Base-by-base conservation (phyloP, 2,113 vertebrate species). In the Acanthisitta chloris region DNA sequence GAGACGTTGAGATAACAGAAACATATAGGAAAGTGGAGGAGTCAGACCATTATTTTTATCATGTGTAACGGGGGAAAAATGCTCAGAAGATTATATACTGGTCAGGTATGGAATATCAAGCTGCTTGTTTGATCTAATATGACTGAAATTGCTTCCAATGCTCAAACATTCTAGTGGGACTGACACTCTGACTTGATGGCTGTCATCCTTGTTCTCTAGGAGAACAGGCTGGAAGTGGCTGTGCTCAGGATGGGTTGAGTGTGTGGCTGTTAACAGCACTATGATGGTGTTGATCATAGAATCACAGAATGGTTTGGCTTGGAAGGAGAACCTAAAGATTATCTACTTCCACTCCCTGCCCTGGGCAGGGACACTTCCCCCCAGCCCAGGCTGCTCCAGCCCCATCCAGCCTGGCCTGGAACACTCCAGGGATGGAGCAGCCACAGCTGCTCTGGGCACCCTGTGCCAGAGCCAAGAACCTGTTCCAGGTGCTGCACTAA, bases 351-450 rank as follows among this genome's bases (percentile, higher is more conserved):
- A 20, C 10, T 10, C 5, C 19, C 10, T 69, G 6, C 24, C 25
- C 11, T 31, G 29, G 10, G 40, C n/a, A 67, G n/a, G 6, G 24
- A 26, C n/a, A 67, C 54, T 46, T 82, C 4, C 46, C 31, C 16
- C 34, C 13, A 2, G 1, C 33, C 15, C 61, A 65, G 33, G 7
- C 1, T 43, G 48, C 49, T 34, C 46, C 29, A 38, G 16, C 19
- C 45, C 36, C 0, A 0, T 74, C 52, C 40, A 34, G 0, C 40
- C 17, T 48, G 70, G 20, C 25, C 46, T 76, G 7, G 70, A 79
- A 19, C 46, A 48, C 12, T 3, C n/a, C 55, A 69, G 13, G 24
- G 52, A 8, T 67, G 55, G 29, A 40, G 6, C 31, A 55, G 29
- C 54, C 62, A 42, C 40, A 62, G 55, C 34, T 70, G 14, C 40